Base-by-base conservation (phyloP, 2,113 vertebrate genomes). In the Notechis scutatus region DNA sequence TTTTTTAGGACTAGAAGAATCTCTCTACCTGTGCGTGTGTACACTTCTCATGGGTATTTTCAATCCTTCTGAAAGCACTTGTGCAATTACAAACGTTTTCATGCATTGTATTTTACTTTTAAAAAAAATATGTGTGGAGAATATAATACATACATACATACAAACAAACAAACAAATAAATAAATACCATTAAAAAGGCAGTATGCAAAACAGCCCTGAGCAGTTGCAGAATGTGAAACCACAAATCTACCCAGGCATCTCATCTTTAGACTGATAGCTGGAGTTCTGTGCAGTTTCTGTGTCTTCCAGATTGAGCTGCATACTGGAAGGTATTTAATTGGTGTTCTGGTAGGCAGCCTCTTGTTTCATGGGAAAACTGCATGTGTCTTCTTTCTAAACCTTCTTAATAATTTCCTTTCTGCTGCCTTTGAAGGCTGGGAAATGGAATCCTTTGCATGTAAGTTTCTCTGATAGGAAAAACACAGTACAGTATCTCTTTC, bases 401-500 rank as follows among this genome's bases (percentile, higher is more conserved):
- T 96, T 91, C 0, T 95, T 98, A 81, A 97, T 96, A n/a, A 95
- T 98, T 97, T 97, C 92, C 92, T 92, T 97, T 97, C 93, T 97
- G 97, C 98, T 97, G 26, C 95, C 95, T 95, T 94, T 96, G 97
- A 98, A 99, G 99, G 98, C 98, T 97, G 99, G 99, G 92, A 99
- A 99, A 96, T 99, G 99, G 99, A 99, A 99, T 97, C 99, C 99
- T 91, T 98, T 99, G 98, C 98, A 99, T 95, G 99, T 99, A 98
- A 99, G 99, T 99, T 96, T 90, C 92, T n/a, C 93, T 50, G 45
- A 18, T n/a, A 39, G 47, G 56, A n/a, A 85, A 34, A 87, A 87
- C 42, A 24, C 29, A 87, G 5, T 12, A 26, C 90, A 39, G 21
- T 92, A 39, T 39, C 47, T 87, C 21, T 87, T 45, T 86, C 24